Base-by-base conservation (phyloP, 2,113 vertebrate species). In the Amia ocellicauda region DNA sequence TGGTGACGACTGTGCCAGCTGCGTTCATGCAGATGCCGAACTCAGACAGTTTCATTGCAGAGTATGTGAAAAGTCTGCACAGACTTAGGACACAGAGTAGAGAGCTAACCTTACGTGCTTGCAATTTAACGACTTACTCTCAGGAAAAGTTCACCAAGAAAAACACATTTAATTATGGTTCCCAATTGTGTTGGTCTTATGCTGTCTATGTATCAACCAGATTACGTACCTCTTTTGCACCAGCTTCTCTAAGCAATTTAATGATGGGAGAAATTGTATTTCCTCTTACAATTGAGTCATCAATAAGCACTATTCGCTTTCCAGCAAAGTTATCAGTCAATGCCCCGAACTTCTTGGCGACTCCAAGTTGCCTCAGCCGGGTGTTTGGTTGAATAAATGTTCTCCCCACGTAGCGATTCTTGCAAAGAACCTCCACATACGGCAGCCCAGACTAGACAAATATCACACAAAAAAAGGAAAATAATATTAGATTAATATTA, bases 211-310 rank as follows among this genome's bases (percentile, higher is more conserved):
- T n/a, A n/a, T n/a, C n/a, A 24, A 24, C 53, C 19, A 3, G 7
- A n/a, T 23, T 60, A 79, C 86, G 73, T 72, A 97, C 97, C 93
- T 99, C 94, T 71, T 90, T 95, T 19, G 96, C 97, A 54, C 97
- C 97, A 4, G 95, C 97, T 81, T 99, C 96, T 74, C 91, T 93
- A 52, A 99, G 90, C 63, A 99, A 86, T 79, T 94, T 98, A 66
- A 99, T 99, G 63, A 99, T 99, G 45, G 96, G 97, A 19, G 96
- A 93, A 79, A 99, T 98, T 41, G 97, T 99, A 85, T 98, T 99
- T 68, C 97, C 97, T 72, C 97, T 88, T 66, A 99, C 97, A 41
- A 99, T 99, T 3, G 97, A 99, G 77, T 99, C 96, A 58, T 99
- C 96, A 41, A 99, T 64, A 11, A 99, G 89, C 66, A 99, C 93